Evolutionary conservation across 2,888 invertebrate genomes (phyloP), one percentile per base, ranked within the genome.

Genomic region (Gortyna flavago): DNA sequence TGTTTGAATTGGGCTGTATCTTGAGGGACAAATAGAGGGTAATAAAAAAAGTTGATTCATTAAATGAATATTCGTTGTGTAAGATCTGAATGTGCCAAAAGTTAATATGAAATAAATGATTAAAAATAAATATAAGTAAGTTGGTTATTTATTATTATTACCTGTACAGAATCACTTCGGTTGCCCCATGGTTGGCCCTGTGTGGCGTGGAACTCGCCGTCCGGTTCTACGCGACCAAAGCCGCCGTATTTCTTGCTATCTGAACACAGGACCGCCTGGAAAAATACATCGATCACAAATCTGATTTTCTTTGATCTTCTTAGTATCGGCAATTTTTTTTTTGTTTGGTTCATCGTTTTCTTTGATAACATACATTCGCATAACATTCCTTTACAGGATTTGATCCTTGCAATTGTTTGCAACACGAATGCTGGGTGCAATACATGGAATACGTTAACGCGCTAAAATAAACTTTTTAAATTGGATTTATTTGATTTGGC

Each of bases 91-190:
- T 41, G 57, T 41, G 44, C 75, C 76, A 68, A 68, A 51, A 44
- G 35, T 29, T 29, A 38, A 57, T 18, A n/a, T 59, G 16, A 11
- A 76, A 73, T 80, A 74, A 80, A 80, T 74, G 9, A 21, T 67
- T 51, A 16, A 66, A 64, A 79, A 54, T 25, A 32, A 38, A 72
- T 16, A 25, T 8, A 4, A 1, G 35, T 8, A 4, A 1, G 35
- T 29, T 35, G 11, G 18, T 79, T 48, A 16, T 70, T 61, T 41
- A 18, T 70, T 54, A 29, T 38, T 44, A 41, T 80, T 92, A 97
- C 97, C 95, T 97, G 97, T 83, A 97, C 93, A 77, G 97, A 97
- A 88, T 97, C 96, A 65, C 89, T 94, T 68, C 97, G 90, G 89
- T 97, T 95, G 41, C 93, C 95, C 96, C 96, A 97, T 0, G 95